A percentile compares a stretch with the other conserved stretches of the same genome.
These are phyloP conservation scores for Neoitamus cyanurus DNA, from an alignment of 2,888 invertebrate genomes.

Conservation along the genomic window DNA sequence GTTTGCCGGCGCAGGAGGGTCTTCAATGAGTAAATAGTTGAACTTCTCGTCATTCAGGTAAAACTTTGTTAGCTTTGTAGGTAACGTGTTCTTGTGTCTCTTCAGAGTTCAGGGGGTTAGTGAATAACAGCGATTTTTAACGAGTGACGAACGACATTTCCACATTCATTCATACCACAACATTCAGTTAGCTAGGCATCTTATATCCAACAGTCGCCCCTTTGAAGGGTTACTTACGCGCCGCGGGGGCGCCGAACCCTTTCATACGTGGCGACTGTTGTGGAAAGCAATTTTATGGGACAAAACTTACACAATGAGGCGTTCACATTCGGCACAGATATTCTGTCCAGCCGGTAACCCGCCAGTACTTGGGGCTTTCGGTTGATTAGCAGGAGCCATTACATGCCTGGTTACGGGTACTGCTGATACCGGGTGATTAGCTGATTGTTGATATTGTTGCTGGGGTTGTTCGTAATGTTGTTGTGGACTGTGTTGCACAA, in stretches of 20 bases:
- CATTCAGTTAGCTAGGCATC: neutral
- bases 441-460: conserved; percentile 35
- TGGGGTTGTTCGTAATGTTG: neutral
- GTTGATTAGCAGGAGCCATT: conserved; percentile 77
- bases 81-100: conserved; percentile 7
- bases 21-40: conserved; percentile 54
- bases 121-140: neutral
- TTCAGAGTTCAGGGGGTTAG: neutral
- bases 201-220: neutral
- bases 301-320: conserved; percentile 95
- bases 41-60: neutral
- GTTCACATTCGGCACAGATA: conserved; percentile 96
- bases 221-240: neutral
- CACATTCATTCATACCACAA: conserved; percentile 4
- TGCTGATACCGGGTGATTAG: conserved; percentile 52
- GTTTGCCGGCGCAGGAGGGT: conserved; percentile 63
- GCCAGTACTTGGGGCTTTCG: conserved; percentile 75
- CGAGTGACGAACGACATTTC: conserved; percentile 27
- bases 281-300: neutral
- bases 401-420: conserved; percentile 72
- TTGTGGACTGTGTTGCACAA: conserved; percentile 56
- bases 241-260: neutral
- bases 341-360: conserved; percentile 89
- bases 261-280: neutral
- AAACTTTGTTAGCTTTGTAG: conserved; percentile 45